A percentile compares a stretch with the other conserved stretches of the same genome.
Conservation (phyloP, 2,113 vertebrate genomes). For the Notarius quadriscutis region DNA sequence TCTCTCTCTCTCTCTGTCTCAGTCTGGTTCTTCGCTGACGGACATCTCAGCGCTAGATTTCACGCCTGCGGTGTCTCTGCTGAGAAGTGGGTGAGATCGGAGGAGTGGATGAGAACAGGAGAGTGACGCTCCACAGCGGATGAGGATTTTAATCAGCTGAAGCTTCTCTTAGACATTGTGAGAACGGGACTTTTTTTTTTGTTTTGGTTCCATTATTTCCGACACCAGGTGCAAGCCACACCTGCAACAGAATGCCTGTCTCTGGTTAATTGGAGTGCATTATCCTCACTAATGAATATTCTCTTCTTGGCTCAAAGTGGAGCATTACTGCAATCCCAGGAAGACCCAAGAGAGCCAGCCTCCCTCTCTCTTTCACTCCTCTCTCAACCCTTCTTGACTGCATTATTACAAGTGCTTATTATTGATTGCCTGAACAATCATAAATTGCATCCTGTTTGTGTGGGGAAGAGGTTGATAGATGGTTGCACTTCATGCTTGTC, state of each 20-base stretch:
- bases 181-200: conserved; percentile 20
- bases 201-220: not conserved
- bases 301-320: conserved; percentile 53
- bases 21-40: conserved; percentile 34
- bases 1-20: not conserved
- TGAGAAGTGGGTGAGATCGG: conserved; percentile 29
- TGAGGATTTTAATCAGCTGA: conserved; percentile 54
- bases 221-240: conserved; percentile 72
- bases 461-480: conserved; percentile 18
- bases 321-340: conserved; percentile 66
- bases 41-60: conserved; percentile 57
- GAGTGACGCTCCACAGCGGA: conserved; percentile 54
- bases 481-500: not conserved
- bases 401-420: conserved; percentile 48
- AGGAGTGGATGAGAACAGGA: conserved; percentile 34
- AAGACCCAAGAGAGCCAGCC: conserved; percentile 60
- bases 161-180: not conserved
- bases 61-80: conserved; percentile 49
- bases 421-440: conserved; percentile 55
- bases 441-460: conserved; percentile 48
- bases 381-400: conserved; percentile 45
- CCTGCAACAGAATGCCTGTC: conserved; percentile 60
- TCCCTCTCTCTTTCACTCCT: conserved; percentile 35
- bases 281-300: conserved; percentile 72
- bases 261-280: conserved; percentile 72